phyloP scores from a whole-genome alignment of 2,113 vertebrate genomes.

The Lates calcarifer region DNA sequence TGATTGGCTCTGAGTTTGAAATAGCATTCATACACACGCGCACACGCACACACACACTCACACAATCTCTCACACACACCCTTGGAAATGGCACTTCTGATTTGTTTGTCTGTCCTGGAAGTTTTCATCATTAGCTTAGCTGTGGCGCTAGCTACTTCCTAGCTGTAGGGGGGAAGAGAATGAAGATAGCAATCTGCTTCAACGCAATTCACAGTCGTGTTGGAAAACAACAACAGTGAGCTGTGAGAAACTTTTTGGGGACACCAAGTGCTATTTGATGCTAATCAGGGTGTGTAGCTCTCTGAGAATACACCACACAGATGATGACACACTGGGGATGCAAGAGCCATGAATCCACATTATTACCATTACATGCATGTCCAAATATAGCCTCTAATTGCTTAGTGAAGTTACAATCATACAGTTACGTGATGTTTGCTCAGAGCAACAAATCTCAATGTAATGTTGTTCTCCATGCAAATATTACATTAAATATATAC shows the following conservation, averaged over 20 bases:
- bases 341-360: neutral
- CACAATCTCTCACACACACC: neutral
- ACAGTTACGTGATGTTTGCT: neutral
- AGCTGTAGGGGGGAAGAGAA: neutral
- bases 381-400: neutral
- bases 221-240: neutral
- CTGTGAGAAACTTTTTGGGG: neutral
- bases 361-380: neutral
- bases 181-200: neutral
- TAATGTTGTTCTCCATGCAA: neutral
- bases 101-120: neutral
- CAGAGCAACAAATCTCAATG: neutral
- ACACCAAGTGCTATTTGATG: neutral
- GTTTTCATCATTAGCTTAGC: conserved; percentile 19
- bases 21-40: neutral
- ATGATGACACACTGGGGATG: neutral
- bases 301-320: neutral
- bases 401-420: neutral
- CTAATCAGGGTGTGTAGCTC: neutral
- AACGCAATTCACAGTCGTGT: neutral
- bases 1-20: conserved; percentile 1
- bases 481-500: too few relatives aligned
- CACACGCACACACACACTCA: too few relatives aligned
- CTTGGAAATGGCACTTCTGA: conserved; percentile 1
- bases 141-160: neutral